Percentiles rank a stretch among this genome's conserved stretches.
Conservation (phyloP, 2,888 invertebrate species). For the Onchidella celtica region DNA sequence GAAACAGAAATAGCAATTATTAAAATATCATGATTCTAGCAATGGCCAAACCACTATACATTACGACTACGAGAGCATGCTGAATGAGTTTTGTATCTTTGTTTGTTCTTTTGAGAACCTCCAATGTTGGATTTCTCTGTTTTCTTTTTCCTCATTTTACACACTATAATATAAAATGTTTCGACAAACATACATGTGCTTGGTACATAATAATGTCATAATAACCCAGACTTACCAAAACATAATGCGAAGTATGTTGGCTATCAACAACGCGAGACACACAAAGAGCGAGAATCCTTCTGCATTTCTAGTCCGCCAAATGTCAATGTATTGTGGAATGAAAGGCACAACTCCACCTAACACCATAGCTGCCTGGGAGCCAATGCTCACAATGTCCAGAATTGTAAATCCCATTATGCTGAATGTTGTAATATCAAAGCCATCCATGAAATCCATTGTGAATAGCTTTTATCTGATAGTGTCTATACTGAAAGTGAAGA, state of each 20-base stretch:
- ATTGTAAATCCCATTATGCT: conserved; percentile 49
- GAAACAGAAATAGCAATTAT: too few relatives aligned
- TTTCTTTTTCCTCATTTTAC: too few relatives aligned
- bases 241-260: conserved; percentile 97
- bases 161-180: too few relatives aligned
- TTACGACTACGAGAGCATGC: too few relatives aligned
- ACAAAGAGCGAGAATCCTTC: conserved; percentile 99
- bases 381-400: conserved; percentile 45
- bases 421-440: conserved; percentile 62
- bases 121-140: too few relatives aligned
- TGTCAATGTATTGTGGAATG: conserved; percentile 97
- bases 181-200: too few relatives aligned
- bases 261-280: conserved; percentile 95
- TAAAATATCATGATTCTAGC: too few relatives aligned
- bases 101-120: too few relatives aligned
- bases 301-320: conserved; percentile 92
- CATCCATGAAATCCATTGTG: conserved; percentile 1
- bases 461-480: background rate
- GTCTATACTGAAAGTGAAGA: background rate
- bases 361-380: conserved; percentile 87
- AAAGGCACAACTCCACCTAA: conserved; percentile 97
- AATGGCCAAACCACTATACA: too few relatives aligned
- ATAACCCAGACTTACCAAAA: conserved; percentile 98
- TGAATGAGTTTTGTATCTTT: too few relatives aligned
- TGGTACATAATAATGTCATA: too few relatives aligned